Base-by-base conservation (phyloP, 2,888 invertebrate species). In the Orchesellides sinensis region DNA sequence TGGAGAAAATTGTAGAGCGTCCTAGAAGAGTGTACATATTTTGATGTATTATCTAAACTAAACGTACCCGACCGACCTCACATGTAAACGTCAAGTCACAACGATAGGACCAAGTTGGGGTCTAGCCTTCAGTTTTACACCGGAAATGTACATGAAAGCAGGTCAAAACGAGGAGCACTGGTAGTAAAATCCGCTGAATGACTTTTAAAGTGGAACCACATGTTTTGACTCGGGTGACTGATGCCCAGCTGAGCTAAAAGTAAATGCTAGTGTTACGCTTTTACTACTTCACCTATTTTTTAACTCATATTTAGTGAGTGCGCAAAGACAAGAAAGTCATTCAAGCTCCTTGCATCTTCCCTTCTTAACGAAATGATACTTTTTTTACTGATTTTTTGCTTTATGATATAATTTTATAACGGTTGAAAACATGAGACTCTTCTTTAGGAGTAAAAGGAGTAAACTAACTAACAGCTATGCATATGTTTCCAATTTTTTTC, bases 191-290 rank as follows among this genome's bases (percentile, higher is more conserved):
- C 68, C 65, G 77, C 4, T 72, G 84, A 84, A 74, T 78, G 82
- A 84, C 68, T 84, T 84, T 74, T 74, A 73, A 84, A 84, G 84
- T 84, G 81, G 82, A 84, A 74, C 82, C 84, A 84, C 82, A 84
- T 84, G 82, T 49, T 72, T 69, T 25, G 35, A 69, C 81, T 82
- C 81, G 81, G 81, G 74, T 82, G 81, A 82, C 74, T 82, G 81
- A 82, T 82, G 81, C 81, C 69, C 74, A 82, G 68, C 81, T 52
- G 69, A 82, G 69, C 81, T 49, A 69, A 75, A 74, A 75, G 75
- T 45, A 82, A 82, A 82, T 82, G 63, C 75, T 82, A 69, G 32
- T 69, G 74, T 82, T 82, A 65, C 81, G 75, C 75, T 75, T 82
- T 82, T 82, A 74, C n/a, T n/a, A n/a, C 73, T 52, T 49, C 32